Base-by-base conservation (phyloP, 2,113 vertebrate genomes). In the Elaphurus davidianus region DNA sequence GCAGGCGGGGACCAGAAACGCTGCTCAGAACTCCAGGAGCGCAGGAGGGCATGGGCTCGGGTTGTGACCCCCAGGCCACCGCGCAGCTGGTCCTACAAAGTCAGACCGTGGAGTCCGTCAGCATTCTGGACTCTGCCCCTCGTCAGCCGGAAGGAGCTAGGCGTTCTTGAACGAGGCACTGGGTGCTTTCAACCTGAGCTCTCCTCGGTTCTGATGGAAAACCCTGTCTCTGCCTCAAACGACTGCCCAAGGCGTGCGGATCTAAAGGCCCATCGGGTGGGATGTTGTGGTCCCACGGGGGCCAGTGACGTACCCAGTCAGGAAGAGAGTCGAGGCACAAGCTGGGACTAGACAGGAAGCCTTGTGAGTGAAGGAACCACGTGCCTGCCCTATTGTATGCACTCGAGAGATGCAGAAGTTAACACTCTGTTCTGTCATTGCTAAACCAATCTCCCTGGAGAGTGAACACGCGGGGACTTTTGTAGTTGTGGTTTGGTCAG, bases 381-480 rank as follows among this genome's bases (percentile, higher is more conserved):
- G 13, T 12, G 5, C 15, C 78, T 62, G 47, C 36, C 25, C 25
- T 14, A 3, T 7, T 30, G 10, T 25, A 45, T 19, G 36, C 54
- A 50, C 19, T 5, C 4, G 11, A 87, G 90, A 45, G 45, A 17
- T 9, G 7, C 40, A 17, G 25, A 79, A 36, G 30, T 40, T 89
- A 16, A 16, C 5, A 4, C 13, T 4, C 4, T n/a, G 9, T 43
- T 45, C 33, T 1, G 6, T 36, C 25, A 14, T 5, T 6, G 27
- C 57, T 78, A 76, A 43, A 86, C 6, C 45, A 19, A 0, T 52
- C 71, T 90, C 52, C 89, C 47, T 43, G 50, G 40, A 91, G 62
- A 90, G 25, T 4, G 9, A 33, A 25, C 8, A 16, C 0, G 4
- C 0, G 7, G 67, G 25, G 19, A 47, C 7, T 4, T 19, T 47